These are phyloP conservation scores for Mustelus asterias DNA, from an alignment of 2,113 vertebrate genomes.

Conservation along the genomic window DNA sequence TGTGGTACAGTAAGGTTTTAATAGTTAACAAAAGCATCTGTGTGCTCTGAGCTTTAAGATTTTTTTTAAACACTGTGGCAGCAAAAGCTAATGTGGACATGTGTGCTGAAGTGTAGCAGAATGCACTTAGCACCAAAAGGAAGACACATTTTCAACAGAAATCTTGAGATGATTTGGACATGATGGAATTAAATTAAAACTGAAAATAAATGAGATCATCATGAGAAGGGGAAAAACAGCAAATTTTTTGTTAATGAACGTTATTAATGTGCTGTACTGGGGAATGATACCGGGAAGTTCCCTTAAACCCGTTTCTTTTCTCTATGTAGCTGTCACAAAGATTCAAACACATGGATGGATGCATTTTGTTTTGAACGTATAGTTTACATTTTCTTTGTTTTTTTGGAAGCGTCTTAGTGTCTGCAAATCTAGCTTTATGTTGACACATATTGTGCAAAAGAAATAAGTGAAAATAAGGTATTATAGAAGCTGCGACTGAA, in stretches of 20 bases:
- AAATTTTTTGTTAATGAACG: not conserved
- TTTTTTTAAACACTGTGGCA: not conserved
- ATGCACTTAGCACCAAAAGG: slow-evolving; percentile 20
- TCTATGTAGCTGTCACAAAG: not conserved
- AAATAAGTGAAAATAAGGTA: slow-evolving; percentile 19
- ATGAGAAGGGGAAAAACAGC: not conserved
- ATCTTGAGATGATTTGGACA: not conserved
- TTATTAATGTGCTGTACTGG: not conserved
- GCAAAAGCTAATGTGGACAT: not conserved
- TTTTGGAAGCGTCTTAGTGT: not conserved
- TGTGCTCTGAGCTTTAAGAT: slow-evolving; percentile 15
- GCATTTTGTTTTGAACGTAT: not conserved
- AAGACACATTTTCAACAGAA: not conserved
- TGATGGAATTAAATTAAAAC: not conserved
- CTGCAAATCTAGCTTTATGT: slow-evolving; percentile 25
- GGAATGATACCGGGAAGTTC: not conserved
- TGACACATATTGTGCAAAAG: slow-evolving; percentile 26
- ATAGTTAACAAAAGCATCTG: slow-evolving; percentile 23
- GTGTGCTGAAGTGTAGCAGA: not conserved
- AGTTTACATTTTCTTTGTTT: slow-evolving; percentile 12
- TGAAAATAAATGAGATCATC: not conserved
- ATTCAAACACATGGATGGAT: not conserved
- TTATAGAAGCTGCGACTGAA: not conserved
- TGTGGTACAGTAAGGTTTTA: slow-evolving; percentile 16
- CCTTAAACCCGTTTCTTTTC: not conserved